phyloP scores from a whole-genome alignment of 2,888 invertebrate genomes.

The Bibio marci region DNA sequence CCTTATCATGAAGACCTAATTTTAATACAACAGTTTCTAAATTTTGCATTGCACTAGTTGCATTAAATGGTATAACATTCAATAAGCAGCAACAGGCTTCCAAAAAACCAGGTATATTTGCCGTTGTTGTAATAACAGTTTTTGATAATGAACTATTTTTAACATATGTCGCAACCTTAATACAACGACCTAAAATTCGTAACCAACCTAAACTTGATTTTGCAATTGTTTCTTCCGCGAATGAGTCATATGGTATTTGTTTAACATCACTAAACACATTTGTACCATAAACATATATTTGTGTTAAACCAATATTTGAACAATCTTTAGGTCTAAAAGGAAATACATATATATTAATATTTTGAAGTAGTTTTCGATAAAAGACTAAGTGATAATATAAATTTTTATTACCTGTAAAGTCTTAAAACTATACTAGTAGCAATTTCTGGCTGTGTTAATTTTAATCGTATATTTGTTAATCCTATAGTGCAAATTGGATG shows the following conservation, averaged over 20 bases:
- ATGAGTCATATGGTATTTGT: background rate
- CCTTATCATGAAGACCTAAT: conserved; percentile 45
- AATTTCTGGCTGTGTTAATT: conserved; percentile 67
- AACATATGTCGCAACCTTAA: conserved; percentile 32
- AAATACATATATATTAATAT: conserved; percentile 1
- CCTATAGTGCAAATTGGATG: conserved; percentile 77
- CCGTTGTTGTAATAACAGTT: conserved; percentile 42
- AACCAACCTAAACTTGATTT: conserved; percentile 65
- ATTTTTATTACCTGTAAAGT: conserved; percentile 20
- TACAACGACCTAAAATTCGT: conserved; percentile 61
- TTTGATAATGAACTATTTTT: conserved; percentile 18
- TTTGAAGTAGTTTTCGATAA: background rate
- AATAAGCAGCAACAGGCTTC: conserved; percentile 55
- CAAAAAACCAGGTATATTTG: conserved; percentile 45
- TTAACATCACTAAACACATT: conserved; percentile 58
- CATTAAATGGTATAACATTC: conserved; percentile 45
- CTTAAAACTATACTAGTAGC: conserved; percentile 62
- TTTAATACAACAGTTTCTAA: conserved; percentile 52
- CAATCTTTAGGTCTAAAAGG: conserved; percentile 74
- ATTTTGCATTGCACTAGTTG: conserved; percentile 35
- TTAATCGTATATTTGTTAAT: conserved; percentile 70
- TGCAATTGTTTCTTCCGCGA: conserved; percentile 25
- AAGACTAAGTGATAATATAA: background rate
- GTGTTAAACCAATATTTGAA: conserved; percentile 76
- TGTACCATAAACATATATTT: conserved; percentile 68